These are phyloP conservation scores for Cololabis saira DNA, from an alignment of 2,113 vertebrate genomes.

Conservation along the genomic window DNA sequence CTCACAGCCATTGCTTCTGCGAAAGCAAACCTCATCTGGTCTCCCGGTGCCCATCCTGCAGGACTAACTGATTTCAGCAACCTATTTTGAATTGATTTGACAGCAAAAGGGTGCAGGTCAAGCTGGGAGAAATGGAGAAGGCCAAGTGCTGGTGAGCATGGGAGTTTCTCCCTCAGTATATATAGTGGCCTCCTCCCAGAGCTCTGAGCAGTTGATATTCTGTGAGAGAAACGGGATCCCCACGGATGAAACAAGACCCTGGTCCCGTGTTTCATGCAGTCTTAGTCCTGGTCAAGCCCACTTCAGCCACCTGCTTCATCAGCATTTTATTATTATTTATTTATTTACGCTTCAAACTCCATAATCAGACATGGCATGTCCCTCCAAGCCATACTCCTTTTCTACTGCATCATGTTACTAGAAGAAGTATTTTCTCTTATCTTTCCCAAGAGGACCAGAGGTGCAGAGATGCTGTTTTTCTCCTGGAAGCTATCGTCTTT, in stretches of 20 bases:
- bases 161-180: conserved; percentile 67
- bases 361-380: no score
- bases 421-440: no score
- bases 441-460: no score
- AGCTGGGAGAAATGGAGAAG: conserved; percentile 18
- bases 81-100: conserved; percentile 57
- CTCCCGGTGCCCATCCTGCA: conserved; percentile 4
- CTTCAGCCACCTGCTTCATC: background rate
- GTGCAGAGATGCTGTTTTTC: no score
- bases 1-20: conserved; percentile 37
- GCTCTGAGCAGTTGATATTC: conserved; percentile 64
- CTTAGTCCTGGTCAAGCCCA: conserved; percentile 44
- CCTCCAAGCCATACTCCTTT: no score
- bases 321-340: no score
- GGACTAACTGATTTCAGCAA: conserved; percentile 24
- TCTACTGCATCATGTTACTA: no score
- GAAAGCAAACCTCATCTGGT: conserved; percentile 44
- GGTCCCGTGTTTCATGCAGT: conserved; percentile 26
- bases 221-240: conserved; percentile 76
- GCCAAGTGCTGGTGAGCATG: conserved; percentile 52
- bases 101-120: conserved; percentile 35
- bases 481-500: no score
- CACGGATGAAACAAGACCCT: conserved; percentile 49
- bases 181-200: conserved; percentile 79
- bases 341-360: no score